These are phyloP conservation scores for Crypturellus undulatus DNA, from an alignment of 2,113 vertebrate species.

Conservation along the genomic window DNA sequence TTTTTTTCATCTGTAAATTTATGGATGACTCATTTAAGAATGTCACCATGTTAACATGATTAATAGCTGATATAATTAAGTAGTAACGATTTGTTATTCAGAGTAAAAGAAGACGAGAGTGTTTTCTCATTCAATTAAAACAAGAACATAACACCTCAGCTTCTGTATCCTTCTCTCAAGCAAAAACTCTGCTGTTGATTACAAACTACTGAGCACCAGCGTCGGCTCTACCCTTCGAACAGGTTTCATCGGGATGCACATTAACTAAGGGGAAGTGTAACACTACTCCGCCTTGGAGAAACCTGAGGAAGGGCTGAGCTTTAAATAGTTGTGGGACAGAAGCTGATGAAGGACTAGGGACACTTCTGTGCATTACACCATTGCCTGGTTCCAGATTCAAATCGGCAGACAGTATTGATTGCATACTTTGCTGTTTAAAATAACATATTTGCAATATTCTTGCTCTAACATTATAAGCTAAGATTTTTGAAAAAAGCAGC, in stretches of 20 bases:
- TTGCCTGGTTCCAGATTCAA: not conserved
- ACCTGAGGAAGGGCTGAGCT: not conserved
- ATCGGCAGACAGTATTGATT: not conserved
- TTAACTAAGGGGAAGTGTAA: not conserved
- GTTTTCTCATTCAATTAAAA: not conserved
- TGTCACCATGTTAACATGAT: not conserved
- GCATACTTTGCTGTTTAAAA: not conserved
- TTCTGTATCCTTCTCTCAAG: not conserved
- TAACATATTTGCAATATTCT: not conserved
- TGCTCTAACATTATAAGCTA: not conserved
- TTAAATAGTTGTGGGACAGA: not conserved
- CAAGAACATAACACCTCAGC: not conserved
- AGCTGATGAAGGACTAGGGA: not conserved
- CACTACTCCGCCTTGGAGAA: not conserved
- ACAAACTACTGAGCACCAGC: not conserved
- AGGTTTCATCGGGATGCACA: not conserved
- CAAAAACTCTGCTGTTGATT: not conserved
- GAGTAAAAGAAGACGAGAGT: not conserved
- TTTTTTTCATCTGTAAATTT: not conserved
- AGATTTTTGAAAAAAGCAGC: not conserved
- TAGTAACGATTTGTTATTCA: not conserved
- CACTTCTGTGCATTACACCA: not conserved
- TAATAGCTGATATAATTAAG: not conserved
- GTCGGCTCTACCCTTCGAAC: not conserved
- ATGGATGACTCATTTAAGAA: not conserved